phyloP scores from a whole-genome alignment of 53 echinoderm and acorn worm genomes.

The Zoroaster sp. region DNA sequence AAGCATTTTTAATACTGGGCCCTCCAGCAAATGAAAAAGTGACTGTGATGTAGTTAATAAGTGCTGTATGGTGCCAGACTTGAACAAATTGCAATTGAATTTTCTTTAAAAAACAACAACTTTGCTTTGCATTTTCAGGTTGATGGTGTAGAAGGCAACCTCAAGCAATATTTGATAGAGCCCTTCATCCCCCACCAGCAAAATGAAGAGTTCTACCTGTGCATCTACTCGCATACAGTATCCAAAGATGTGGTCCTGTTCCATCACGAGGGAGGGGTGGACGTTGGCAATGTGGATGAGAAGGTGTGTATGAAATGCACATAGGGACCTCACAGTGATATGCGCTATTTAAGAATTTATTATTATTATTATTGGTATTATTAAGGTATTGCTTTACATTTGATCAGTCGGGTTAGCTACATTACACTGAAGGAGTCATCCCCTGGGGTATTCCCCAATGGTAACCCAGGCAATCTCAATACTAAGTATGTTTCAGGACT shows the following conservation, averaged over 20 bases:
- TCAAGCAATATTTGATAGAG: constrained; percentile 72
- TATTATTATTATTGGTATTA: too few species aligned
- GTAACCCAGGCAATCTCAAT: too few species aligned
- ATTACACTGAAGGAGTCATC: too few species aligned
- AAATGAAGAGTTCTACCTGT: constrained; percentile 68
- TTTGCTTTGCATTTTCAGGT: constrained; percentile 13
- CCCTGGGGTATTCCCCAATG: too few species aligned
- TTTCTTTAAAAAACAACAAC: background rate
- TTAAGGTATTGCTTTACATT: too few species aligned
- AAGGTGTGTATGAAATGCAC: constrained; percentile 61
- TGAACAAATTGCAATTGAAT: background rate
- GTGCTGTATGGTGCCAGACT: background rate
- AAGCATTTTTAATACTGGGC: too few species aligned
- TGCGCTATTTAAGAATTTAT: too few species aligned
- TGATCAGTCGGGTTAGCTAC: too few species aligned
- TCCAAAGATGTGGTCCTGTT: constrained; percentile 76
- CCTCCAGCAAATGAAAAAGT: too few species aligned
- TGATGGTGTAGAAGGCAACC: constrained; percentile 49
- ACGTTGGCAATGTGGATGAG: constrained; percentile 74
- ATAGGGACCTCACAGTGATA: too few species aligned
- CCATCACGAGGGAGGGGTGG: constrained; percentile 74
- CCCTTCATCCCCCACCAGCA: constrained; percentile 65
- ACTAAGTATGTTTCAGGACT: too few species aligned
- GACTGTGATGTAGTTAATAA: too few species aligned
- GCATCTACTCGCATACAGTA: constrained; percentile 65